phyloP scores from a whole-genome alignment of 2,797 vertebrate genomes.

The Lithobates sylvaticus region DNA sequence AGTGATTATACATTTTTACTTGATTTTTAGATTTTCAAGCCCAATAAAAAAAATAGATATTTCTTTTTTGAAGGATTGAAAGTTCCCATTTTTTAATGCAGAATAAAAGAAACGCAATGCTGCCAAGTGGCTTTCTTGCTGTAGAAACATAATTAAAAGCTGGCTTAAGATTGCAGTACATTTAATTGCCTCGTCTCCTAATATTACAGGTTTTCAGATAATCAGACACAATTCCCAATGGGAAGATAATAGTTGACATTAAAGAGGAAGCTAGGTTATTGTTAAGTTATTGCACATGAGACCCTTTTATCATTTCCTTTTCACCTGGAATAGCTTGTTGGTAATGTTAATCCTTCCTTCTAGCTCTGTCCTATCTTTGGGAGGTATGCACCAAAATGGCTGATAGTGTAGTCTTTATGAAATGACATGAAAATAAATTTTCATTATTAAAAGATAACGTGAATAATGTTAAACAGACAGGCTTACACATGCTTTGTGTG shows the following conservation, averaged over 20 bases:
- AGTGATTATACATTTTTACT: slow-evolving; percentile 22
- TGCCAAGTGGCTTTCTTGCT: slow-evolving; percentile 54
- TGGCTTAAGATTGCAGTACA: slow-evolving; percentile 41
- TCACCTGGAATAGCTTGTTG: slow-evolving; percentile 35
- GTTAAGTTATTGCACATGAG: slow-evolving; percentile 36
- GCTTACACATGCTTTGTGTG: not conserved
- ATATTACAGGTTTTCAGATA: slow-evolving; percentile 56
- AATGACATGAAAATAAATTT: slow-evolving; percentile 9
- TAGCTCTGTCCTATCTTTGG: slow-evolving; percentile 19
- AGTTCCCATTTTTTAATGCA: slow-evolving; percentile 14
- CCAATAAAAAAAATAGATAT: slow-evolving; percentile 26
- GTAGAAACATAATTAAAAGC: slow-evolving; percentile 60
- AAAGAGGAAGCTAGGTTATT: slow-evolving; percentile 41
- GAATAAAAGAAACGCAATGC: slow-evolving; percentile 16
- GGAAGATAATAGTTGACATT: slow-evolving; percentile 57
- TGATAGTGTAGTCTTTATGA: slow-evolving; percentile 12
- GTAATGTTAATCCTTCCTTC: slow-evolving; percentile 38
- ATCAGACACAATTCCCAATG: slow-evolving; percentile 50
- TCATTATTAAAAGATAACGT: slow-evolving; percentile 29
- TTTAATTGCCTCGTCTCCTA: slow-evolving; percentile 56
- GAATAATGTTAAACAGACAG: not conserved
- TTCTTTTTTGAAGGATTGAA: slow-evolving; percentile 20
- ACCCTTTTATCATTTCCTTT: slow-evolving; percentile 33
- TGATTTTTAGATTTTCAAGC: not conserved
- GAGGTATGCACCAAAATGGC: slow-evolving; percentile 15